phyloP scores from a whole-genome alignment of 1,140 invertebrate species.

The Apis cerana region DNA sequence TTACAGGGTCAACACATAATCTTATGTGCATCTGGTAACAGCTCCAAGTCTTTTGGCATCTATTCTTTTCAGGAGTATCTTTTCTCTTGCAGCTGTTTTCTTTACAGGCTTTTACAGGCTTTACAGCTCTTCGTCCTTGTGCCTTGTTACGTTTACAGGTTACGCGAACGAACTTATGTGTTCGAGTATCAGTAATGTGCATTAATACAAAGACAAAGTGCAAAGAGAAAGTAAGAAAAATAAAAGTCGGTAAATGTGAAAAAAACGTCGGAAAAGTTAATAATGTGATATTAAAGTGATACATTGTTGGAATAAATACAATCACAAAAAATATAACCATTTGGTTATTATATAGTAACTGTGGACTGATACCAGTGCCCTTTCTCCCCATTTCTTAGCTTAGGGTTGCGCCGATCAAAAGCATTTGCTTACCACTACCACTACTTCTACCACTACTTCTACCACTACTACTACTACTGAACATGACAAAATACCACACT shows the following conservation, averaged over 20 bases:
- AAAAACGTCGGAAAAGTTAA: conserved; percentile 58
- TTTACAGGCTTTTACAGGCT: conserved; percentile 81
- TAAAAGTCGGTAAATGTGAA: conserved; percentile 55
- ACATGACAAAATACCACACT: conserved; percentile 82
- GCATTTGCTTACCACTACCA: conserved; percentile 81
- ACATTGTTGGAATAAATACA: conserved; percentile 54
- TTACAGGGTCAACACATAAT: conserved; percentile 74
- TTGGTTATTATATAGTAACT: conserved; percentile 70
- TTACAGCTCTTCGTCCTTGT: conserved; percentile 74
- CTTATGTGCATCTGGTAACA: conserved; percentile 71
- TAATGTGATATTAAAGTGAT: conserved; percentile 54
- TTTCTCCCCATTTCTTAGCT: conserved; percentile 82
- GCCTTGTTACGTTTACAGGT: conserved; percentile 73
- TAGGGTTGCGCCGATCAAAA: conserved; percentile 82
- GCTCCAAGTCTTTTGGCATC: conserved; percentile 66
- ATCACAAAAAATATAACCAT: conserved; percentile 54
- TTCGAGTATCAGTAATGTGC: conserved; percentile 57
- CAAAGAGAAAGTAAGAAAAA: conserved; percentile 64
- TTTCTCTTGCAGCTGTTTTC: conserved; percentile 80
- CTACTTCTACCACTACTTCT: conserved; percentile 78
- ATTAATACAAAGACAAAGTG: conserved; percentile 56
- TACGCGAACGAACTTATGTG: conserved; percentile 66
- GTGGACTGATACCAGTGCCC: conserved; percentile 81
- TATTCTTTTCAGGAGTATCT: conserved; percentile 71
- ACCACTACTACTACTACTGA: conserved; percentile 81